Evolutionary conservation across 2,797 vertebrate genomes (phyloP).

Genomic region (Helarctos malayanus): DNA sequence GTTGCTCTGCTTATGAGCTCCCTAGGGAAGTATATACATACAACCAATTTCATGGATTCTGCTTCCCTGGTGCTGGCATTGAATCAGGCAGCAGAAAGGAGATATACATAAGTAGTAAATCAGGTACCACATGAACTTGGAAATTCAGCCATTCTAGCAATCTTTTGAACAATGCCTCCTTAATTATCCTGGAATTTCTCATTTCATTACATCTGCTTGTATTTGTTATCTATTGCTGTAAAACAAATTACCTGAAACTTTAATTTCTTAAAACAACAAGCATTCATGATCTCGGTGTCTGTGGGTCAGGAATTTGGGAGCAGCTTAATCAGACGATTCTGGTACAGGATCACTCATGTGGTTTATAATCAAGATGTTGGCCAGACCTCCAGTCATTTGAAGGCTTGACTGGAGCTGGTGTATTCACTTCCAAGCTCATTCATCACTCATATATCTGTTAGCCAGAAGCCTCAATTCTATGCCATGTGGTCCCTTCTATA

Average conservation of each 20-base stretch:
- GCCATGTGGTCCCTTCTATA: background rate
- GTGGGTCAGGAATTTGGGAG: background rate
- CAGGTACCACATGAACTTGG: background rate
- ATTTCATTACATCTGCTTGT: background rate
- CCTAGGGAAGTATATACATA: background rate
- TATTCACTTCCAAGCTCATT: background rate
- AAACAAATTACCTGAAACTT: background rate
- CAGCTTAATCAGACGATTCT: background rate
- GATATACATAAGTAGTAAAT: background rate
- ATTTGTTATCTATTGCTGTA: background rate
- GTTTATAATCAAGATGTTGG: background rate
- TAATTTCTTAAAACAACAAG: background rate
- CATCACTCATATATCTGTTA: background rate
- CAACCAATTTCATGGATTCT: background rate
- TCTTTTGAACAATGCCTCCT: background rate
- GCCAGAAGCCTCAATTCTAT: background rate
- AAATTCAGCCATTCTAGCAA: background rate
- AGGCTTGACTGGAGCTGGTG: background rate
- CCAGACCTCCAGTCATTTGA: background rate
- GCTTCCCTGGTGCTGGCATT: background rate
- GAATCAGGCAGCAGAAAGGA: background rate
- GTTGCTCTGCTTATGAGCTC: background rate
- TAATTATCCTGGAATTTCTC: constrained; percentile 20
- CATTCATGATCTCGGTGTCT: background rate
- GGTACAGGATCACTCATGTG: background rate